These are phyloP conservation scores for Ceyx margarethae DNA, from an alignment of 2,113 vertebrate species.

Conservation along the genomic window DNA sequence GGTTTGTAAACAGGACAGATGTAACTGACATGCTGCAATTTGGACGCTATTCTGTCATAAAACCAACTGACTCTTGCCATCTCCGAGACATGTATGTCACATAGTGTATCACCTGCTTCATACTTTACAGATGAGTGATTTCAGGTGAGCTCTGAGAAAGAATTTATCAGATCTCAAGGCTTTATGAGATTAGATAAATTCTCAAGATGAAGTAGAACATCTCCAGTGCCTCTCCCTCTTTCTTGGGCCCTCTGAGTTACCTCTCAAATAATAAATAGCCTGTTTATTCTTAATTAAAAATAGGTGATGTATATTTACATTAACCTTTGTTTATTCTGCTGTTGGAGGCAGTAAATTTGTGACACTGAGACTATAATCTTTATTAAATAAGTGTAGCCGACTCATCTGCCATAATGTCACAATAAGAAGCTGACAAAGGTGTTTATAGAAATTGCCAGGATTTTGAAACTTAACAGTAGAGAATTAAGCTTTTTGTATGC, in stretches of 20 bases:
- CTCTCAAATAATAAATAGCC: not conserved
- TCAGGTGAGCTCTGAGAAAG: not conserved
- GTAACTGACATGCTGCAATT: not conserved
- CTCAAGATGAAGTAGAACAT: not conserved
- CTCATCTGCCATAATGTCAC: not conserved
- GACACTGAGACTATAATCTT: not conserved
- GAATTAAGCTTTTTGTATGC: conserved; percentile 27
- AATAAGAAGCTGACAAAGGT: conserved; percentile 9
- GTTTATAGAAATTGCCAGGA: conserved; percentile 13
- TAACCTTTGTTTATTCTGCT: conserved; percentile 1
- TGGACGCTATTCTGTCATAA: not conserved
- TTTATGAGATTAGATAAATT: not conserved
- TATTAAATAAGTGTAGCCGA: not conserved
- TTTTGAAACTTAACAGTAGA: not conserved
- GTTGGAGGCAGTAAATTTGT: conserved; percentile 7
- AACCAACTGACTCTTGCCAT: not conserved
- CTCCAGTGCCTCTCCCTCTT: not conserved
- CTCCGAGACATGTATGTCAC: not conserved
- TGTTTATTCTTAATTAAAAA: conserved; percentile 11
- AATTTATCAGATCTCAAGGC: not conserved
- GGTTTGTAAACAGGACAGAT: conserved; percentile 9
- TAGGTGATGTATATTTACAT: not conserved
- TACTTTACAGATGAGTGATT: not conserved
- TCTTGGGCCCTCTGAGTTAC: not conserved
- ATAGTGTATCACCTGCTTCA: not conserved